Conservation (phyloP, 2,888 invertebrate species). For the Didymodactylos carnosus region DNA sequence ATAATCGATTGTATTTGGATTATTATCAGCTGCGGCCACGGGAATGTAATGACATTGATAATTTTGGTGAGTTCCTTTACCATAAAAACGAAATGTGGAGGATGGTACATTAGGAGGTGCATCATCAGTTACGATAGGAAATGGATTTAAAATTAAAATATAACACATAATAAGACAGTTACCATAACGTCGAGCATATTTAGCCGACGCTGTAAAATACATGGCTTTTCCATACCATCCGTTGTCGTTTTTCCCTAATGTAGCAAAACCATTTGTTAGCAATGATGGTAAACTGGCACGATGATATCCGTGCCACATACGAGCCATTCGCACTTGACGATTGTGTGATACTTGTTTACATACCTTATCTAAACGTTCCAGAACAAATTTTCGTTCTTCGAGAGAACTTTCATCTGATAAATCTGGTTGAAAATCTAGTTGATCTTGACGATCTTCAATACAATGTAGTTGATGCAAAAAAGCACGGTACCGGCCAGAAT, state of each 20-base stretch:
- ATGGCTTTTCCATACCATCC: not conserved
- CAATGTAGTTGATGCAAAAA: not conserved
- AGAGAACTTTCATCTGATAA: not conserved
- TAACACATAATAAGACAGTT: not conserved
- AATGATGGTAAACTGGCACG: not conserved
- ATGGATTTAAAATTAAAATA: not conserved
- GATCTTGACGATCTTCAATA: not conserved
- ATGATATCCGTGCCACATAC: not conserved
- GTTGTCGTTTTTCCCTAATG: not conserved
- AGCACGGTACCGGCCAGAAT: not conserved
- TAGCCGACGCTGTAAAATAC: not conserved
- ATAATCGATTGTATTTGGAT: not conserved
- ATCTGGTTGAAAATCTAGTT: not conserved
- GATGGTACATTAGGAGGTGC: not conserved
- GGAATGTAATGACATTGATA: not conserved
- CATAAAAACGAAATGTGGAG: not conserved
- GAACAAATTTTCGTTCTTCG: not conserved
- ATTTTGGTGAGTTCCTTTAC: not conserved
- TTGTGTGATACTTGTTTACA: not conserved
- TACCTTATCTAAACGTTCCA: not conserved
- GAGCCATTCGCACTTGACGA: not conserved
- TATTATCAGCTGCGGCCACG: too few species aligned
- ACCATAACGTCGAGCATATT: not conserved
- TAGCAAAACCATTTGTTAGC: not conserved
- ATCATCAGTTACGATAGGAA: not conserved